A percentile compares a stretch with the other conserved stretches of the same genome.
Conservation (phyloP, 2,113 vertebrate species). For the Poecilia latipinna region DNA sequence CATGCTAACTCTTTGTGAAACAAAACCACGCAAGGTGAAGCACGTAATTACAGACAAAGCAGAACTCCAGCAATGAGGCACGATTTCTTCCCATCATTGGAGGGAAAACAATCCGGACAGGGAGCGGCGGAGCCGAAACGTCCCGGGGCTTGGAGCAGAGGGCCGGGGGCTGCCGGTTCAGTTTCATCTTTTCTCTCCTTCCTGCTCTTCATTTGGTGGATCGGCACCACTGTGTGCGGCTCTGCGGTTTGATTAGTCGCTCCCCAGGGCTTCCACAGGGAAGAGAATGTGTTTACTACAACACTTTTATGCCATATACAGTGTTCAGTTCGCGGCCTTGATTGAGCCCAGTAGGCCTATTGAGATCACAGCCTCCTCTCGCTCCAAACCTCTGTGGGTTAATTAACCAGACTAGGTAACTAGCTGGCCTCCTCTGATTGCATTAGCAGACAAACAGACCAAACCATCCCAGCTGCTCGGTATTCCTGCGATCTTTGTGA, state of each 20-base stretch:
- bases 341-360: conserved; percentile 92
- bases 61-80: not conserved
- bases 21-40: conserved; percentile 30
- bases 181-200: conserved; percentile 31
- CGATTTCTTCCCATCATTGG: conserved; percentile 37
- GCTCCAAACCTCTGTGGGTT: conserved; percentile 81
- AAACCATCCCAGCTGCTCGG: conserved; percentile 35
- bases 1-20: conserved; percentile 29
- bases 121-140: conserved; percentile 11
- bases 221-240: conserved; percentile 58
- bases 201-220: conserved; percentile 26
- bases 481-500: conserved; percentile 38
- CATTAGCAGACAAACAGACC: conserved; percentile 67
- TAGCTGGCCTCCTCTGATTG: conserved; percentile 56
- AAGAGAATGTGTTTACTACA: conserved; percentile 88
- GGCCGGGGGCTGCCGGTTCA: conserved; percentile 19
- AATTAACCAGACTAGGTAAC: conserved; percentile 87
- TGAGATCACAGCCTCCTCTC: conserved; percentile 80
- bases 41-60: conserved; percentile 20
- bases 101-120: conserved; percentile 28
- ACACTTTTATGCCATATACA: conserved; percentile 83
- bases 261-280: conserved; percentile 64
- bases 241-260: conserved; percentile 84
- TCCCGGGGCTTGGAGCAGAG: conserved; percentile 47
- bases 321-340: conserved; percentile 83